phyloP scores from a whole-genome alignment of 2,797 vertebrate species.

The Steatocranus sp. region DNA sequence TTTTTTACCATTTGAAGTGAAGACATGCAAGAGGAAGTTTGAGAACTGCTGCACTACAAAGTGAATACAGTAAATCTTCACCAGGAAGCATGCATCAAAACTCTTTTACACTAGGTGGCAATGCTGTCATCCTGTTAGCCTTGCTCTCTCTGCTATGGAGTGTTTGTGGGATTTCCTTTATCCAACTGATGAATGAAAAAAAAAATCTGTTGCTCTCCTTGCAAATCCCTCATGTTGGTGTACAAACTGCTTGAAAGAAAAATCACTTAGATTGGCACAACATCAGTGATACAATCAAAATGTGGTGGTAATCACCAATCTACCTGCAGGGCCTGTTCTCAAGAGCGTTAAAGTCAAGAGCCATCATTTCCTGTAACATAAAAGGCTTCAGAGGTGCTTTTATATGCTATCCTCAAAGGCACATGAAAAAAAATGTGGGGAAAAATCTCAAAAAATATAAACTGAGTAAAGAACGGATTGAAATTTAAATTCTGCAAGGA shows the following conservation, averaged over 20 bases:
- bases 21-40: neutral
- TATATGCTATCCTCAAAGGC: constrained; percentile 8
- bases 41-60: neutral
- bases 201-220: neutral
- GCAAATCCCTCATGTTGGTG: neutral
- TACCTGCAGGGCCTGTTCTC: neutral
- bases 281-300: neutral
- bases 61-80: neutral
- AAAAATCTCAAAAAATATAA: neutral
- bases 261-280: neutral
- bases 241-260: neutral
- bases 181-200: neutral
- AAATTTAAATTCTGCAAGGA: neutral
- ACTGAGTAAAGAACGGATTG: neutral
- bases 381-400: constrained; percentile 30
- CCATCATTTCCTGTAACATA: neutral
- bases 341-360: neutral
- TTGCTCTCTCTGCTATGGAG: neutral
- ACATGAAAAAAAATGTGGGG: neutral
- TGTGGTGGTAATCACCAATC: neutral
- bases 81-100: neutral
- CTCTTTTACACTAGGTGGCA: constrained; percentile 50
- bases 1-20: neutral
- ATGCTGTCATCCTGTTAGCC: constrained; percentile 17
- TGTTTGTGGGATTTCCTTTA: neutral